Conservation (phyloP, 2,888 invertebrate genomes). For the Teleogryllus oceanicus region DNA sequence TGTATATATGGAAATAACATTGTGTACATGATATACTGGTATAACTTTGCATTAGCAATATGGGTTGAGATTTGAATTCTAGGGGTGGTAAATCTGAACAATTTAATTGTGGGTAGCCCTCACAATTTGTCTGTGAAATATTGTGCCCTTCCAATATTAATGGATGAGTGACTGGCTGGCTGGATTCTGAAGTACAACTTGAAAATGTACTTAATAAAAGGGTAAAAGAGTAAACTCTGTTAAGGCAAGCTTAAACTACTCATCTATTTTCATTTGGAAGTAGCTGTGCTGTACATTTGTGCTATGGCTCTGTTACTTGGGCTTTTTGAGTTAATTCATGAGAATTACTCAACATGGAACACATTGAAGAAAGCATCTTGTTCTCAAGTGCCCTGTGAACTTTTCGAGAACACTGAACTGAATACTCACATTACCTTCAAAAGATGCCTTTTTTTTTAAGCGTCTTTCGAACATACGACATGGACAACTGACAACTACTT, state of each 20-base stretch:
- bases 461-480: neutral
- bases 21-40: too few relatives aligned
- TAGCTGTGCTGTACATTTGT: slow-evolving; percentile 1
- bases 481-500: slow-evolving; percentile 1
- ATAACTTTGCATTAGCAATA: too few relatives aligned
- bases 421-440: neutral
- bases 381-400: neutral
- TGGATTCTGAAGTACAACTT: neutral
- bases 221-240: too few relatives aligned
- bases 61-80: too few relatives aligned
- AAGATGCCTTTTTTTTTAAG: neutral
- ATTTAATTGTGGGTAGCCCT: too few relatives aligned
- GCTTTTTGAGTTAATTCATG: neutral
- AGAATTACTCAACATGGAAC: neutral
- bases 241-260: neutral
- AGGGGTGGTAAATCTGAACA: too few relatives aligned
- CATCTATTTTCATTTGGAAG: neutral
- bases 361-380: neutral
- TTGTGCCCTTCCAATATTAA: too few relatives aligned
- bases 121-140: too few relatives aligned
- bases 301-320: neutral
- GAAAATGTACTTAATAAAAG: neutral
- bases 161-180: neutral
- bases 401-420: neutral
- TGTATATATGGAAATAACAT: too few relatives aligned